phyloP scores from a whole-genome alignment of 2,113 vertebrate species.

The Zosterops japonicus region DNA sequence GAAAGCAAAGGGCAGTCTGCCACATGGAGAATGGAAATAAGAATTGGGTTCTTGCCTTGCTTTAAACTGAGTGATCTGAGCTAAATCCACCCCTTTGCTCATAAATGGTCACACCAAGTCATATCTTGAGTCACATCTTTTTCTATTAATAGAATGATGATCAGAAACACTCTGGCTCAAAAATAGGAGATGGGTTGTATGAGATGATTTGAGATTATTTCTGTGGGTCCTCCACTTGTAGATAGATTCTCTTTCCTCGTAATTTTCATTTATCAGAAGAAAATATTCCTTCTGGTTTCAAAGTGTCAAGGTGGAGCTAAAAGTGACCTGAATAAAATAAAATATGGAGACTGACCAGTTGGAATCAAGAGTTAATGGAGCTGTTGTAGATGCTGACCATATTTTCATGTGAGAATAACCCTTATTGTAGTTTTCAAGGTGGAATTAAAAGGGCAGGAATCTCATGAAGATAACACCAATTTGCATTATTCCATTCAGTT shows the following conservation, averaged over 20 bases:
- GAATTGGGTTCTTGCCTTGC: background rate
- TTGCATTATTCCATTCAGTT: background rate
- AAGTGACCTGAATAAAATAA: background rate
- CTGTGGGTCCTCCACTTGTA: background rate
- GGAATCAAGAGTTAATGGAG: background rate
- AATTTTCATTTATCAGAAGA: background rate
- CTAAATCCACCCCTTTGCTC: background rate
- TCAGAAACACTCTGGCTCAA: background rate
- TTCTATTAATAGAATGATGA: background rate
- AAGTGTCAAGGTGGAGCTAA: background rate
- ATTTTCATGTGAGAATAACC: background rate
- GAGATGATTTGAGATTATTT: background rate
- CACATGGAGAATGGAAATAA: background rate
- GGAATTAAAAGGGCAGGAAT: rapidly evolving
- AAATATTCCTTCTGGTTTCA: background rate
- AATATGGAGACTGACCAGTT: background rate
- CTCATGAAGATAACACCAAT: rapidly evolving
- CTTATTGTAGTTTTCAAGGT: background rate
- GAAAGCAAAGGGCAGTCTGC: background rate
- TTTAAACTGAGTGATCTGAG: background rate
- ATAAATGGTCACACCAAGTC: background rate
- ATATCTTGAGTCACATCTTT: background rate
- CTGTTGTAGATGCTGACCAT: background rate
- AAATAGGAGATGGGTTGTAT: background rate
- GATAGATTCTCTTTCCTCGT: background rate